Conservation (phyloP, 2,888 invertebrate species). For the Vandiemenella viatica region DNA sequence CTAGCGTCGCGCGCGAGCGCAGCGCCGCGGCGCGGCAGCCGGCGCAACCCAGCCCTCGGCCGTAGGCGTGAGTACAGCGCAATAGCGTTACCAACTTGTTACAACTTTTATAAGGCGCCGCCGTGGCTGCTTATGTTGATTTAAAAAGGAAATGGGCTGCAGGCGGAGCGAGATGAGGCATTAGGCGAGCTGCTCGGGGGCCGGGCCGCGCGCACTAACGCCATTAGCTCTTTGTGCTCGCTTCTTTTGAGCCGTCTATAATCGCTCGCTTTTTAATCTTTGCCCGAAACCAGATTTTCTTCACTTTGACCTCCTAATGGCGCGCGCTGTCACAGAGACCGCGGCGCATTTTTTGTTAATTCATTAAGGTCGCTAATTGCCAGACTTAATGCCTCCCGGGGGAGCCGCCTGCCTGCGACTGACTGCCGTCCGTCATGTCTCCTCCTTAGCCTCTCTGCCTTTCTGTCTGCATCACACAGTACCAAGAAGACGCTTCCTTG, state of each 20-base stretch:
- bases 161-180: too few species aligned
- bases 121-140: background rate
- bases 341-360: background rate
- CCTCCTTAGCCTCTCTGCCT: too few species aligned
- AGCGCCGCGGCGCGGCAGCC: constrained; percentile 22
- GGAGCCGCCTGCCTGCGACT: too few species aligned
- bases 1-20: background rate
- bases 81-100: too few species aligned
- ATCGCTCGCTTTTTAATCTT: background rate
- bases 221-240: too few species aligned
- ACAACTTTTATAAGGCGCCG: too few species aligned
- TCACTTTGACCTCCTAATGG: background rate
- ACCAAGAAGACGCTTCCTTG: too few species aligned
- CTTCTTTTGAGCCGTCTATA: background rate
- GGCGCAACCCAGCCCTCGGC: constrained; percentile 21
- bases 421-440: too few species aligned
- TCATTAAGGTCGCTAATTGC: background rate
- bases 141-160: background rate
- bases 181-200: background rate
- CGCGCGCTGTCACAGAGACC: too few species aligned
- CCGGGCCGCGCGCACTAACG: background rate
- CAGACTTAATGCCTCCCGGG: too few species aligned
- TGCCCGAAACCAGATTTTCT: background rate
- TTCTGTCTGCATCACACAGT: too few species aligned
- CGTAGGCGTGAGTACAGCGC: too few species aligned